phyloP scores from a whole-genome alignment of 1,140 invertebrate species.

The Pollicipes pollicipes region DNA sequence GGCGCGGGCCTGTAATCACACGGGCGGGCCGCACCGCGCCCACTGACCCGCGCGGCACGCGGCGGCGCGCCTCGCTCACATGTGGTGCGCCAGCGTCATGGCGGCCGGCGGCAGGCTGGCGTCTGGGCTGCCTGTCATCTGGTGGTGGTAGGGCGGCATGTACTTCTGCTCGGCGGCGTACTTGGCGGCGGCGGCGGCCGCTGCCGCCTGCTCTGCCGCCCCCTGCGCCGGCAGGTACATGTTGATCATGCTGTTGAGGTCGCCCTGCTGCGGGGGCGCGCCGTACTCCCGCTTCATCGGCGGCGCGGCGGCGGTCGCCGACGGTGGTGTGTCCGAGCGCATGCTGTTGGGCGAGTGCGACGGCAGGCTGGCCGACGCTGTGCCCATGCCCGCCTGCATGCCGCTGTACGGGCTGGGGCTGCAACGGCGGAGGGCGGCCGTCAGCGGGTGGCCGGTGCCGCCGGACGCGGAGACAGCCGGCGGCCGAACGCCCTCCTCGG shows the following conservation, averaged over 20 bases:
- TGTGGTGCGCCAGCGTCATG: conserved; percentile 4
- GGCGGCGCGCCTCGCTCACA: background rate
- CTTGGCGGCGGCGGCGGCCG: background rate
- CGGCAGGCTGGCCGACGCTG: background rate
- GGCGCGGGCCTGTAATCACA: background rate
- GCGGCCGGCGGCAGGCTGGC: background rate
- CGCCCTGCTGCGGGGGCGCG: background rate
- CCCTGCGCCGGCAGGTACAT: conserved; percentile 3
- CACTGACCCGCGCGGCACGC: too few species aligned
- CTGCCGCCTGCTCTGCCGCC: background rate
- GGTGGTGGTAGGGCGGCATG: background rate
- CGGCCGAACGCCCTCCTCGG: too few species aligned
- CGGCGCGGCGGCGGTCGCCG: background rate
- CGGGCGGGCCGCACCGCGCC: too few species aligned
- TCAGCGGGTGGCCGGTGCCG: background rate
- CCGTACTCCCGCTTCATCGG: conserved; percentile 4
- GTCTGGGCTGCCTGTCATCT: background rate
- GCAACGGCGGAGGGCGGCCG: background rate
- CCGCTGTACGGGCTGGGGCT: conserved; percentile 1
- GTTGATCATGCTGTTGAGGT: conserved; percentile 6
- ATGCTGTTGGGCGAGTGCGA: background rate
- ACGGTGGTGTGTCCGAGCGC: background rate
- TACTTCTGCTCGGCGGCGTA: conserved; percentile 5
- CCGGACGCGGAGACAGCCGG: too few species aligned
- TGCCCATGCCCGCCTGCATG: conserved; percentile 1